phyloP scores from a whole-genome alignment of 2,888 invertebrate genomes.

The Dromius quadrimaculatus region DNA sequence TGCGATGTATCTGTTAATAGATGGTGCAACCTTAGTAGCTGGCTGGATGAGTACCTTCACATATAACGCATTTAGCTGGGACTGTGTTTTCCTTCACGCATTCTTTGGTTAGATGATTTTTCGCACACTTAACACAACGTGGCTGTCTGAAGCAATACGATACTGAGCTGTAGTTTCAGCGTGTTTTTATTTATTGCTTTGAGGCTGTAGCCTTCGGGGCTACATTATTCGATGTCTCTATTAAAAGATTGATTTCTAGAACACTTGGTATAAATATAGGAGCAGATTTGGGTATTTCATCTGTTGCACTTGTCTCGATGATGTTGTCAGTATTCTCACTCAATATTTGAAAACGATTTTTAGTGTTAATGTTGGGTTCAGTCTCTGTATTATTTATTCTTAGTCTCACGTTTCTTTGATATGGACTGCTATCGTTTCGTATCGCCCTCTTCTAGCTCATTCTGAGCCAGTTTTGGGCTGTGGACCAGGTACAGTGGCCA shows the following conservation, averaged over 20 bases:
- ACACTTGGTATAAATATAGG: conserved; percentile 1
- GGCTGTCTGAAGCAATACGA: no score
- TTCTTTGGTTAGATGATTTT: conserved; percentile 50
- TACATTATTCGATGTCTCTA: background rate
- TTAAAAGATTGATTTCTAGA: background rate
- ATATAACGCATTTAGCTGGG: conserved; percentile 52
- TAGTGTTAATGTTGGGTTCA: background rate
- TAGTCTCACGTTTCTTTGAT: conserved; percentile 1
- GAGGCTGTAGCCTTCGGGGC: background rate
- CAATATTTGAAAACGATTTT: background rate
- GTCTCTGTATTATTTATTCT: background rate
- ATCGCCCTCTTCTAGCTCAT: no score
- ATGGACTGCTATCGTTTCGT: no score
- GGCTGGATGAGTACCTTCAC: conserved; percentile 46
- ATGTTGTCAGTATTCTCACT: background rate
- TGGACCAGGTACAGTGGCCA: no score
- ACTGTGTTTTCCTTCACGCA: conserved; percentile 47
- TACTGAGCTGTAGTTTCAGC: conserved; percentile 7
- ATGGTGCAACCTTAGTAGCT: no score
- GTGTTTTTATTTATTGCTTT: conserved; percentile 18
- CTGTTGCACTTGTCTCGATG: background rate
- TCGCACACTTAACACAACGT: conserved; percentile 56
- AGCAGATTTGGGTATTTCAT: conserved; percentile 1
- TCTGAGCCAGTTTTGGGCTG: no score
- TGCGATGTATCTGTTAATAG: conserved; percentile 45